Evolutionary conservation across 2,113 vertebrate genomes (phyloP).

Genomic region (Oxyura jamaicensis): DNA sequence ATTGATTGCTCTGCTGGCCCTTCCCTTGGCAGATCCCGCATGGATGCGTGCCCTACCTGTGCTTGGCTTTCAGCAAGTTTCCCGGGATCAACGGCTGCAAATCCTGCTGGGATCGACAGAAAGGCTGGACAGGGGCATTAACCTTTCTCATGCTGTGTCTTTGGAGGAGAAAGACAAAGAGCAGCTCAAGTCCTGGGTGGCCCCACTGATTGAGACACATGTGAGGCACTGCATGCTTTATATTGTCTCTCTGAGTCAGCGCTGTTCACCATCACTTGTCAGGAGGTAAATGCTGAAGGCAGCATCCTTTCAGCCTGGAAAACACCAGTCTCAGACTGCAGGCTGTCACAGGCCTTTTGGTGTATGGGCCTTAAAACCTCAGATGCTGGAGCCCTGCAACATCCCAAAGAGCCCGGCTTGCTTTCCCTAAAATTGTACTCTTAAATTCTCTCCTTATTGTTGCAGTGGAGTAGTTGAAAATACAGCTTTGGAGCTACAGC

Average conservation of each 20-base stretch:
- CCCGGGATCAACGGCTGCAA: neutral
- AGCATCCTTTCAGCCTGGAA: neutral
- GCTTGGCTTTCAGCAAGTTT: neutral
- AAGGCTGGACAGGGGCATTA: neutral
- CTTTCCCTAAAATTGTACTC: neutral
- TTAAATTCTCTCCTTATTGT: neutral
- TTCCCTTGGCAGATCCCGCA: neutral
- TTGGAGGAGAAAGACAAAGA: neutral
- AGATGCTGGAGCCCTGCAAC: neutral
- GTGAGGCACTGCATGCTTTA: neutral
- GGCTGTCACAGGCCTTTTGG: neutral
- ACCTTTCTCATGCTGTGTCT: neutral
- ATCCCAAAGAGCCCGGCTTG: neutral
- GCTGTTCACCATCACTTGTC: slow-evolving; percentile 24
- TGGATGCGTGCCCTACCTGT: fast-evolving
- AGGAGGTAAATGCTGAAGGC: neutral
- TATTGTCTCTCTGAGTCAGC: neutral
- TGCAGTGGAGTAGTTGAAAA: neutral
- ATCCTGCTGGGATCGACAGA: neutral
- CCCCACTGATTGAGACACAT: neutral
- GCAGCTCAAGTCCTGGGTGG: slow-evolving; percentile 8
- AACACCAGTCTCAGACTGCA: neutral
- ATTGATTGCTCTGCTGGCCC: neutral
- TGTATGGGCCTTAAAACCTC: neutral
- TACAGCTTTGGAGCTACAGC: neutral